Conservation (phyloP, 2,888 invertebrate genomes). For the Gnatocerus cornutus region DNA sequence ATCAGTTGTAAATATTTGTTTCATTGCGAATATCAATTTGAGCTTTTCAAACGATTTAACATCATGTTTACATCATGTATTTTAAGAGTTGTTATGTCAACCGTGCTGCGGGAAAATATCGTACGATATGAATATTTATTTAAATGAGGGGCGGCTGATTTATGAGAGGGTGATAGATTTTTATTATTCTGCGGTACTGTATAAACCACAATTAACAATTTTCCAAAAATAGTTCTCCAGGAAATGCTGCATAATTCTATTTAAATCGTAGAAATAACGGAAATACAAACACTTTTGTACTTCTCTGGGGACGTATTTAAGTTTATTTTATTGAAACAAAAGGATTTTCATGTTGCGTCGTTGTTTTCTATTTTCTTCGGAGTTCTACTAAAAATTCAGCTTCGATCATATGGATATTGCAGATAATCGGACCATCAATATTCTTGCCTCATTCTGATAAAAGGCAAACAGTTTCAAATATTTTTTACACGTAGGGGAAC, state of each 20-base stretch:
- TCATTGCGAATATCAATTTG: constrained; percentile 3
- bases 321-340: background rate
- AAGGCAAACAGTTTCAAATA: constrained; percentile 2
- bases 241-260: background rate
- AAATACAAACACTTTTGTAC: background rate
- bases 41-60: background rate
- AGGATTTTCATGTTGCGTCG: constrained; percentile 8
- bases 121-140: constrained; percentile 26
- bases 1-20: constrained; percentile 18
- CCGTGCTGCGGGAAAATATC: constrained; percentile 3
- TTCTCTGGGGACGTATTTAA: background rate
- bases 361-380: constrained; percentile 8
- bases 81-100: constrained; percentile 4
- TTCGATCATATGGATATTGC: constrained; percentile 21
- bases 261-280: background rate
- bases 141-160: background rate
- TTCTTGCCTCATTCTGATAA: constrained; percentile 11
- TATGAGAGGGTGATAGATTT: background rate
- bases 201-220: background rate
- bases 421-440: constrained; percentile 28
- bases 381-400: constrained; percentile 23
- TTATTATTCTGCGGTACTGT: constrained; percentile 16
- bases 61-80: constrained; percentile 4
- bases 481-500: constrained; percentile 19
- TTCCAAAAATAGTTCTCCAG: background rate